Percentiles rank a stretch among this genome's conserved stretches.
These are phyloP conservation scores for Apistogramma diplotaenia DNA, from an alignment of 2,113 vertebrate genomes.

Conservation along the genomic window DNA sequence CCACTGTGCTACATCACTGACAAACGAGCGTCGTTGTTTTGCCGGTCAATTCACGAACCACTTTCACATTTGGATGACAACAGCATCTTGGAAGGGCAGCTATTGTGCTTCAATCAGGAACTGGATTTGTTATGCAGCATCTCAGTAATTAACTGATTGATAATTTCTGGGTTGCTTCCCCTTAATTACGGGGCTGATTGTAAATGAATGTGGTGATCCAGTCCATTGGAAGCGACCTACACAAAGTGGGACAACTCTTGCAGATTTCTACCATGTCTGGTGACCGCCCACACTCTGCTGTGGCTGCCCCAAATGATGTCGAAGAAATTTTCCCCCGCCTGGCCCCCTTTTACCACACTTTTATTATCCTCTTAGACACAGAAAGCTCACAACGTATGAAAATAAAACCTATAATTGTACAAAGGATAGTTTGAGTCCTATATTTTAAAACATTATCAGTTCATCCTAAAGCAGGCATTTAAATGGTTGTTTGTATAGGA, in stretches of 20 bases:
- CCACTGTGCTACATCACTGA: background rate
- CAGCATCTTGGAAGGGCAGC: constrained; percentile 40
- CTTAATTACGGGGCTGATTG: constrained; percentile 75
- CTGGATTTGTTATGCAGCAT: constrained; percentile 68
- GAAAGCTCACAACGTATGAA: background rate
- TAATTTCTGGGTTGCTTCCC: constrained; percentile 75
- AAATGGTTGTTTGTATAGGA: background rate
- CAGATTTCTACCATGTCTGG: constrained; percentile 58
- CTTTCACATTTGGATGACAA: constrained; percentile 27
- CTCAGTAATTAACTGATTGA: constrained; percentile 76
- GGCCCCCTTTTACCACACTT: constrained; percentile 13
- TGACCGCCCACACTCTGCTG: constrained; percentile 48
- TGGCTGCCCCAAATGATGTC: constrained; percentile 8
- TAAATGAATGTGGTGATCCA: constrained; percentile 67
- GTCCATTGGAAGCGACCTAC: constrained; percentile 63
- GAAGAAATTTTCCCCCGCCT: constrained; percentile 15
- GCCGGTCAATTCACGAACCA: constrained; percentile 10
- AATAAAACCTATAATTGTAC: too few relatives aligned
- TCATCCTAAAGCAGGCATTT: background rate
- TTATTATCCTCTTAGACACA: constrained; percentile 27
- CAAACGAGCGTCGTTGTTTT: background rate
- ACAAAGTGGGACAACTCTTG: constrained; percentile 59
- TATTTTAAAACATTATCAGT: background rate
- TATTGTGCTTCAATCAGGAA: constrained; percentile 66
- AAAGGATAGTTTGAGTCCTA: background rate